Evolutionary conservation across 2,888 invertebrate species (phyloP), one percentile per base, ranked within the genome.

Genomic region (Athetis lepigone): DNA sequence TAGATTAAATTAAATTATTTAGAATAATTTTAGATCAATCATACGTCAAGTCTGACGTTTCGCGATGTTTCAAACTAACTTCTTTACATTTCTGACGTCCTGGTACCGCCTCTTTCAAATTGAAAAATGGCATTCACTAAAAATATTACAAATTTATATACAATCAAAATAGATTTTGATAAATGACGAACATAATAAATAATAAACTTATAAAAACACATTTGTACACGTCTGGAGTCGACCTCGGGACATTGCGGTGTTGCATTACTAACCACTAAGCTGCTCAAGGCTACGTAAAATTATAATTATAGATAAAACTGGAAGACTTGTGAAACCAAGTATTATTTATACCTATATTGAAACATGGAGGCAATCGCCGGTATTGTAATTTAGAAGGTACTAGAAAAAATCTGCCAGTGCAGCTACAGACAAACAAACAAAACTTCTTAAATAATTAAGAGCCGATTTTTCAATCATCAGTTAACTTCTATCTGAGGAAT

Each of bases 241-340:
- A 62, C 76, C 70, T 70, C 70, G 70, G 56, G 50, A 62, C 63
- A 45, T 47, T 43, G n/a, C 18, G 8, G 67, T 33, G 23, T 74
- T 57, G 18, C 25, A 23, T 71, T 62, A 65, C 70, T 58, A 25
- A 51, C 46, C 54, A 63, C 54, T 55, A 25, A 50, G n/a, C 16
- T 25, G 29, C 16, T 65, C 57, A 62, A 58, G 57, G 61, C 61
- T 61, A 33, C 9, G n/a, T 21, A 19, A n/a, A 29, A 25, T 33
- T 46, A 19, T 55, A 39, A 47, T 29, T 8, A 33, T n/a, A n/a
- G n/a, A n/a, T n/a, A n/a, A n/a, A n/a, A n/a, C n/a, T n/a, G n/a
- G n/a, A n/a, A n/a, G n/a, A n/a, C n/a, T n/a, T n/a, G n/a, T n/a
- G n/a, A n/a, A n/a, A n/a, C n/a, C n/a, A n/a, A n/a, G n/a, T n/a